Conservation (phyloP, 2,888 invertebrate genomes). For the Oligia latruncula region DNA sequence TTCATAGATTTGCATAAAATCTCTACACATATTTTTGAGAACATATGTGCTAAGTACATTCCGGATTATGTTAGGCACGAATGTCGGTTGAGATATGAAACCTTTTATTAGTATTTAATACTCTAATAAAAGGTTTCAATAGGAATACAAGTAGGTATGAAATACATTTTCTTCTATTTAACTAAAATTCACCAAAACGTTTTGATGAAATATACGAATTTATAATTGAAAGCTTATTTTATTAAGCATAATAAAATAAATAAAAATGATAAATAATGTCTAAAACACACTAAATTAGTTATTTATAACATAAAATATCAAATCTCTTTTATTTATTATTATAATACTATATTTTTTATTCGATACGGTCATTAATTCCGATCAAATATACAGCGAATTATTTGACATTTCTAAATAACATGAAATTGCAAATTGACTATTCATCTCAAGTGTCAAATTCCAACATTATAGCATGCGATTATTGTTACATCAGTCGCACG, state of each 20-base stretch:
- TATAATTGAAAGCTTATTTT: neutral
- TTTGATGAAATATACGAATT: neutral
- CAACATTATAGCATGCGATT: slow-evolving; percentile 28
- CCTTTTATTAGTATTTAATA: neutral
- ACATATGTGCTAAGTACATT: slow-evolving; percentile 4
- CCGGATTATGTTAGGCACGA: neutral
- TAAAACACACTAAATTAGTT: neutral
- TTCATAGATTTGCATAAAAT: slow-evolving; percentile 20
- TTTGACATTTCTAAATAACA: slow-evolving; percentile 40
- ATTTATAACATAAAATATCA: neutral
- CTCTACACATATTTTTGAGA: neutral
- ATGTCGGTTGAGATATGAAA: neutral
- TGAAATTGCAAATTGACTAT: slow-evolving; percentile 49
- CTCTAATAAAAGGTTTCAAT: neutral
- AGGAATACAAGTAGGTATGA: neutral
- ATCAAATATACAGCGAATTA: slow-evolving; percentile 19
- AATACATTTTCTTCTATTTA: neutral
- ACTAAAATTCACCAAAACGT: neutral
- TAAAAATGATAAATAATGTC: neutral
- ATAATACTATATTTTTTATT: slow-evolving; percentile 9
- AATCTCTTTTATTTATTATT: neutral
- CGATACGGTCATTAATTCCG: slow-evolving; percentile 10
- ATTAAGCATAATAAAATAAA: neutral
- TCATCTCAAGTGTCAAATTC: slow-evolving; percentile 49
- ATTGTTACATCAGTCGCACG: slow-evolving; percentile 47